phyloP scores from a whole-genome alignment of 1,140 invertebrate species.

The Tetramorium parvispinum region DNA sequence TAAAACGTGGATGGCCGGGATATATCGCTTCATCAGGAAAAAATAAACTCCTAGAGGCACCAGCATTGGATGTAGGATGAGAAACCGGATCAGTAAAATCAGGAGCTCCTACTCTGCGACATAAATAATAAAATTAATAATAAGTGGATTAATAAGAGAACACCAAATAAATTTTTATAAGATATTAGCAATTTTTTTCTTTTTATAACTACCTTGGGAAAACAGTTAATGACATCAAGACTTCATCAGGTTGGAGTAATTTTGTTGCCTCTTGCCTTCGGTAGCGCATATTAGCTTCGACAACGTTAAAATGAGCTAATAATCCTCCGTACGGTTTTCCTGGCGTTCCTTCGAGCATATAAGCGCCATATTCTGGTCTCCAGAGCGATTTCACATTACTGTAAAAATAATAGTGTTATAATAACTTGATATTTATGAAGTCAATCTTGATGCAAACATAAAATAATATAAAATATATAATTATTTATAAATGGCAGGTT shows the following conservation, averaged over 20 bases:
- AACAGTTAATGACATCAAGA: constrained; percentile 95
- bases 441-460: background rate
- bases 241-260: constrained; percentile 92
- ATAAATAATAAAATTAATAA: constrained; percentile 65
- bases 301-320: constrained; percentile 98
- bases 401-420: constrained; percentile 67
- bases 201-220: constrained; percentile 92
- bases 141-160: constrained; percentile 15
- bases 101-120: constrained; percentile 92
- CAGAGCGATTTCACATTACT: constrained; percentile 94
- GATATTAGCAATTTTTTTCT: constrained; percentile 36
- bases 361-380: constrained; percentile 99
- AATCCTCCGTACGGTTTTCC: constrained; percentile 97
- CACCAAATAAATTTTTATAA: background rate
- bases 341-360: constrained; percentile 99
- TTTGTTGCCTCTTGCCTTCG: constrained; percentile 94
- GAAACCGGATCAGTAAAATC: constrained; percentile 95
- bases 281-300: constrained; percentile 98
- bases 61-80: constrained; percentile 90
- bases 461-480: background rate
- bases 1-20: constrained; percentile 97
- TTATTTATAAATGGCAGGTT: background rate
- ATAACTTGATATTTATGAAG: constrained; percentile 4
- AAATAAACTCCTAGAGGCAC: constrained; percentile 95
- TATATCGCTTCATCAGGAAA: constrained; percentile 98